phyloP scores from a whole-genome alignment of 92 coral and sea anemone genomes.

The Umimayanthus kanabou region DNA sequence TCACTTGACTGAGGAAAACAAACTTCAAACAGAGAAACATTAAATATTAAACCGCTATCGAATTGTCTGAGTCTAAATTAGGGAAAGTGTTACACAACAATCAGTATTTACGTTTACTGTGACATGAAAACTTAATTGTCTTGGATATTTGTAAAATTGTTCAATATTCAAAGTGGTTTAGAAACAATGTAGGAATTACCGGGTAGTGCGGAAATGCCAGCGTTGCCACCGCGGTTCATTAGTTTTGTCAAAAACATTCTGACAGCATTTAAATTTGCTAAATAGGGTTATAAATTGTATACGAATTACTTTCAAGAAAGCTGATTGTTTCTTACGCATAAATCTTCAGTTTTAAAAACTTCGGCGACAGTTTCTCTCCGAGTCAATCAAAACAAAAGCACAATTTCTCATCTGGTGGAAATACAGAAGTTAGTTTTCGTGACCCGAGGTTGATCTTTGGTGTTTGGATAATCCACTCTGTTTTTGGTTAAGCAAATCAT shows the following conservation, averaged over 20 bases:
- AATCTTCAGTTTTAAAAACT: not conserved
- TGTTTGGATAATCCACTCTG: not conserved
- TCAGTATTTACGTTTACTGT: not conserved
- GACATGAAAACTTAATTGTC: not conserved
- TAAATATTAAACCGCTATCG: conserved; percentile 50
- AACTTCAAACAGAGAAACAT: not conserved
- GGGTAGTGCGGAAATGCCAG: conserved; percentile 37
- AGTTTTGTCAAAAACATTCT: not conserved
- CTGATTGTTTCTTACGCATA: not conserved
- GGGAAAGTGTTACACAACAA: conserved; percentile 8
- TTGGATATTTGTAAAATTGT: not conserved
- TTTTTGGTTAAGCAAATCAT: not conserved
- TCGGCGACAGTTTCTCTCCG: not conserved
- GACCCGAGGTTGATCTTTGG: not conserved
- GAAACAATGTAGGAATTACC: conserved; percentile 11
- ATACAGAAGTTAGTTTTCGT: no score
- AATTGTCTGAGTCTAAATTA: conserved; percentile 43
- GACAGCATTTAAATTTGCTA: not conserved
- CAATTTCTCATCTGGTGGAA: no score
- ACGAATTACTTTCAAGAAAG: not conserved
- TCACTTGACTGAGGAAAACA: conserved; percentile 19
- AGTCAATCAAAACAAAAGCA: not conserved
- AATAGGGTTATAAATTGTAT: no score
- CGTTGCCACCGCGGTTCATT: conserved; percentile 25
- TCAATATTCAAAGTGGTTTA: not conserved